Conservation (phyloP, 2,797 vertebrate genomes). For the Sarcoramphus papa region DNA sequence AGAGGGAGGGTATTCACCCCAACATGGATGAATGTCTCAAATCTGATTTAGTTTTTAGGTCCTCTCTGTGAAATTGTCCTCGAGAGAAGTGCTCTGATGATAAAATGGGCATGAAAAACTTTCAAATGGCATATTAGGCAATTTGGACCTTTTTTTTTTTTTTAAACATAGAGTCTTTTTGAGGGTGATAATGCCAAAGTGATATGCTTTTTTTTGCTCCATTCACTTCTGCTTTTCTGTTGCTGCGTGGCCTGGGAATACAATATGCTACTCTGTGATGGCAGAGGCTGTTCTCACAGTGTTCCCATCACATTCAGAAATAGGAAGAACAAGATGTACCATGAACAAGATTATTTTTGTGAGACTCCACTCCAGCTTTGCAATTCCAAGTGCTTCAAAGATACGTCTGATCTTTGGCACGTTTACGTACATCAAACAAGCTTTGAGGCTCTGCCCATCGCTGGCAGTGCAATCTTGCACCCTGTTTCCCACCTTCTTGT, state of each 20-base stretch:
- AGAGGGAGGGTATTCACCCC: not conserved
- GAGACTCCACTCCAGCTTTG: conserved; percentile 30
- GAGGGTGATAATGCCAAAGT: not conserved
- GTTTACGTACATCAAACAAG: not conserved
- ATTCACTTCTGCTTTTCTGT: not conserved
- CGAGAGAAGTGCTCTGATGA: not conserved
- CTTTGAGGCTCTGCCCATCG: not conserved
- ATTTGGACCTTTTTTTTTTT: not conserved
- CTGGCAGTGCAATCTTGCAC: not conserved
- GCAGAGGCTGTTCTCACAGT: conserved; percentile 29
- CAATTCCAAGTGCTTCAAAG: conserved; percentile 34
- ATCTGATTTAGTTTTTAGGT: not conserved
- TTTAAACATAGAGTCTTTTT: not conserved
- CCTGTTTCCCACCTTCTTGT: not conserved
- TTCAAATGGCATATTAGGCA: not conserved
- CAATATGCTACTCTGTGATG: conserved; percentile 21
- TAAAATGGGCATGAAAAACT: not conserved
- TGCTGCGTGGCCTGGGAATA: not conserved
- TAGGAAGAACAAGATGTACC: conserved; percentile 53
- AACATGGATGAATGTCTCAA: not conserved
- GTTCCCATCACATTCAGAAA: conserved; percentile 48
- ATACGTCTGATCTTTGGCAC: not conserved
- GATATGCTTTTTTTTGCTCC: not conserved
- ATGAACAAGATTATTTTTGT: conserved; percentile 34
- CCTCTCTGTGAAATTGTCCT: not conserved